Evolutionary conservation across 2,888 invertebrate species (phyloP).

Genomic region (Eupelmus urozonus): DNA sequence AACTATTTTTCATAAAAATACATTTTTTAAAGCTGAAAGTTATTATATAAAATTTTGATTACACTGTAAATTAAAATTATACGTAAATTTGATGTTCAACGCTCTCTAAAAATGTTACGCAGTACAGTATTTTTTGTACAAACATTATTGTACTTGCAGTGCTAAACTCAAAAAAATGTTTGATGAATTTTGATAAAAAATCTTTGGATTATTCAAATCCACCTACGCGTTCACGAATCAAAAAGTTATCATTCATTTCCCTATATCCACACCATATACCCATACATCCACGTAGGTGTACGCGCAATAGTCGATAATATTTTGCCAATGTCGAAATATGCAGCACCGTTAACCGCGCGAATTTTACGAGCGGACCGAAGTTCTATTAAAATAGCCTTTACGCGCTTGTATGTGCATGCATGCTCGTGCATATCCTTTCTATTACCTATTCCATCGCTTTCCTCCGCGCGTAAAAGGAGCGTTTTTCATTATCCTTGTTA

Average conservation of each 20-base stretch:
- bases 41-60: too few relatives aligned
- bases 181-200: not conserved
- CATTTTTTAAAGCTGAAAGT: too few relatives aligned
- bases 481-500: constrained; percentile 9
- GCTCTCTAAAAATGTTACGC: too few relatives aligned
- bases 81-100: too few relatives aligned
- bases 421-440: not conserved
- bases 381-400: not conserved
- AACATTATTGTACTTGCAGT: not conserved
- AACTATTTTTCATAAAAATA: too few relatives aligned
- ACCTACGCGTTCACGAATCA: too few relatives aligned
- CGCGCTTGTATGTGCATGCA: not conserved
- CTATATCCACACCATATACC: not conserved
- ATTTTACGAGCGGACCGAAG: constrained; percentile 8
- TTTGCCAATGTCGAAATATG: not conserved
- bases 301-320: not conserved
- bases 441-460: too few relatives aligned
- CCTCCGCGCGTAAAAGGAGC: not conserved
- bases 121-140: constrained; percentile 1
- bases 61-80: too few relatives aligned
- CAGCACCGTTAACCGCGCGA: not conserved
- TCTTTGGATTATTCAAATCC: too few relatives aligned
- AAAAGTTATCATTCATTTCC: too few relatives aligned
- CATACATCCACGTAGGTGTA: not conserved
- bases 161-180: not conserved